phyloP scores from a whole-genome alignment of 2,113 vertebrate genomes.

The Potamarius usumacintae region DNA sequence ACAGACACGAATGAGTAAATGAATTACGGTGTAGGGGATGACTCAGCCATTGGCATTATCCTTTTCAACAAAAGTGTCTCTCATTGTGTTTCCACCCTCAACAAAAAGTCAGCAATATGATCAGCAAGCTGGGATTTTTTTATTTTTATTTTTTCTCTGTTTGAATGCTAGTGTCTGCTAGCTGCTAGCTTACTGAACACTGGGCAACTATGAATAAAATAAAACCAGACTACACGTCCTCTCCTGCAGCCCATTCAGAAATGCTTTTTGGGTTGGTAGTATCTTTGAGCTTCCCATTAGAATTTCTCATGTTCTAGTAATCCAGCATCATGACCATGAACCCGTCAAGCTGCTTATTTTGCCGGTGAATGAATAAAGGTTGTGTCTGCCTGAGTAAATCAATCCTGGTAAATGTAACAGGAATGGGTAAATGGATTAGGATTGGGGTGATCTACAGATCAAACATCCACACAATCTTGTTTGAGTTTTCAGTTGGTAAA shows the following conservation, averaged over 20 bases:
- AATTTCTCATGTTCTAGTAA: conserved; percentile 15
- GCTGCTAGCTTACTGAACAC: neutral
- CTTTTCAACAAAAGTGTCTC: neutral
- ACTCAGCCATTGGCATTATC: neutral
- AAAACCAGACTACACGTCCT: neutral
- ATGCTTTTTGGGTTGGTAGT: neutral
- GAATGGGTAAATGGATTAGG: conserved; percentile 44
- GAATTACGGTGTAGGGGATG: neutral
- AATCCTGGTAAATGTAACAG: conserved; percentile 21
- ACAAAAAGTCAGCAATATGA: neutral
- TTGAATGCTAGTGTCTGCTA: neutral
- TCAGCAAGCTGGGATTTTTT: neutral
- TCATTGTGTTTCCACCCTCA: neutral
- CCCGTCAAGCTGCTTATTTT: conserved; percentile 31
- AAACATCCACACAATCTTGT: conserved; percentile 60
- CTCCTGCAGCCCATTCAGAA: neutral
- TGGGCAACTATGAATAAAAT: neutral
- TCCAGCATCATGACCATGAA: conserved; percentile 50
- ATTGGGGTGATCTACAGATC: conserved; percentile 6
- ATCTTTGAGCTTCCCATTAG: neutral
- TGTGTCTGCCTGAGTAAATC: conserved; percentile 12
- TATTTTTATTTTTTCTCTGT: neutral
- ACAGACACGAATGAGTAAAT: neutral
- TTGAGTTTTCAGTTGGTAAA: conserved; percentile 53
- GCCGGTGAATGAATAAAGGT: conserved; percentile 24